These are phyloP conservation scores for Drosophila testacea DNA, from an alignment of 2,888 invertebrate species.

Conservation along the genomic window DNA sequence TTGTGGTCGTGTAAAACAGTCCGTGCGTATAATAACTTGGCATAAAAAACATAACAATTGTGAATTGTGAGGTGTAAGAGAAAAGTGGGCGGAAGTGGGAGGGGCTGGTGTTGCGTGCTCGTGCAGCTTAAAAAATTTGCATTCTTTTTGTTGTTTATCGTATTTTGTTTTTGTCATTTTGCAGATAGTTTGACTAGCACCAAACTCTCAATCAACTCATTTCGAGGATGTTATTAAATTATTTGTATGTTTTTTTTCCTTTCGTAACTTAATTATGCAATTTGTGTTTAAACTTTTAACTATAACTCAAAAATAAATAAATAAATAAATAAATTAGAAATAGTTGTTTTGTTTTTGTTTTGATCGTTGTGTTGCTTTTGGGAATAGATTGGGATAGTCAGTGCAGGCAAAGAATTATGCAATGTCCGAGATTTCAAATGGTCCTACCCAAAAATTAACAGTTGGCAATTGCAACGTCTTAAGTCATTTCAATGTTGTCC, in stretches of 20 bases:
- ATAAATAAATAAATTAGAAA: constrained; percentile 69
- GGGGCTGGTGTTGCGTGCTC: constrained; percentile 40
- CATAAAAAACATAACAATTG: constrained; percentile 51
- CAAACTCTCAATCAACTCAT: constrained; percentile 81
- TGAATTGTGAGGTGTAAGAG: constrained; percentile 27
- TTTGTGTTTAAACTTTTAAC: constrained; percentile 48
- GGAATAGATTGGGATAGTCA: constrained; percentile 55
- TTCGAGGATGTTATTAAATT: constrained; percentile 59
- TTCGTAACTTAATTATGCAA: constrained; percentile 64
- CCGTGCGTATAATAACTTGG: constrained; percentile 75
- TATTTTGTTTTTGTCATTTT: constrained; percentile 60
- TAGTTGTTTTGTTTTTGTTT: constrained; percentile 44
- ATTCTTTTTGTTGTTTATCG: constrained; percentile 27
- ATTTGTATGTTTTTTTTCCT: constrained; percentile 23
- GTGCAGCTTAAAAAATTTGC: constrained; percentile 55
- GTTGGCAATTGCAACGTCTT: constrained; percentile 43
- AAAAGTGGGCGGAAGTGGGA: background rate
- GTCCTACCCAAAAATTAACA: constrained; percentile 63
- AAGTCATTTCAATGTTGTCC: constrained; percentile 61
- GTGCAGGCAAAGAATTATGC: constrained; percentile 73
- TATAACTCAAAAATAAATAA: constrained; percentile 65
- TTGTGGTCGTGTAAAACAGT: constrained; percentile 71
- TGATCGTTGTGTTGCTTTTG: constrained; percentile 41
- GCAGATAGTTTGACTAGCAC: constrained; percentile 84
- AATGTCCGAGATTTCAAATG: constrained; percentile 51